Base-by-base conservation (phyloP, 2,888 invertebrate genomes). In the Terebella lapidaria region DNA sequence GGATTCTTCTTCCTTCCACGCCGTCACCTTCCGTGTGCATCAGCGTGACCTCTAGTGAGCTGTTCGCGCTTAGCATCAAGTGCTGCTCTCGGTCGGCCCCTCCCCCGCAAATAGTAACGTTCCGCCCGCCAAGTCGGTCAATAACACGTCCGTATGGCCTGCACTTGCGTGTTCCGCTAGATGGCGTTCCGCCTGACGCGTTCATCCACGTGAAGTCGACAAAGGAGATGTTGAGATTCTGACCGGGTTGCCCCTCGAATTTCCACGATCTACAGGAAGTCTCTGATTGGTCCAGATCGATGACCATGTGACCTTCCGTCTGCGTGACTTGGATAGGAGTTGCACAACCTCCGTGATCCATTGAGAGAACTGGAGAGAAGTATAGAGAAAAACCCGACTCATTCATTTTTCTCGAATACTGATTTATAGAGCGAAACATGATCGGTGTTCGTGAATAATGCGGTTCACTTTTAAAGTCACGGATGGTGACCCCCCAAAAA, bases 201-300 rank as follows among this genome's bases (percentile, higher is more conserved):
- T 45, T 18, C 46, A 15, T n/a, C 15, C 18, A 2, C 20, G 28
- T 20, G 52, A 55, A 56, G 24, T 61, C 56, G 18, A 59, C n/a
- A 4, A 61, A 52, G 42, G 56, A 55, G 28, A 61, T 22, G 52
- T 49, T 61, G 56, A 61, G 47, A 4, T 26, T 29, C 29, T 61
- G 61, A 25, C 61, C 61, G 4, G 58, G 55, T 26, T 49, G 47
- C 25, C 42, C 58, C 42, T 56, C 25, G 2, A 61, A 5, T 15
- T 15, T 28, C 59, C 55, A 56, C n/a, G 61, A 35, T 15, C n/a
- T 35, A 35, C 42, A 35, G 10, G 10, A 15, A 15, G 42, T 10
- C n/a, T 10, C 10, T n/a, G 42, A 15, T 10, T 15, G 10, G n/a
- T n/a, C n/a, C n/a, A n/a, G 10, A n/a, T 35, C n/a, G 10, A 10